A percentile compares a stretch with the other conserved stretches of the same genome.
Evolutionary conservation across 2,888 invertebrate genomes (phyloP).

Genomic region (Pachymerium ferrugineum): DNA sequence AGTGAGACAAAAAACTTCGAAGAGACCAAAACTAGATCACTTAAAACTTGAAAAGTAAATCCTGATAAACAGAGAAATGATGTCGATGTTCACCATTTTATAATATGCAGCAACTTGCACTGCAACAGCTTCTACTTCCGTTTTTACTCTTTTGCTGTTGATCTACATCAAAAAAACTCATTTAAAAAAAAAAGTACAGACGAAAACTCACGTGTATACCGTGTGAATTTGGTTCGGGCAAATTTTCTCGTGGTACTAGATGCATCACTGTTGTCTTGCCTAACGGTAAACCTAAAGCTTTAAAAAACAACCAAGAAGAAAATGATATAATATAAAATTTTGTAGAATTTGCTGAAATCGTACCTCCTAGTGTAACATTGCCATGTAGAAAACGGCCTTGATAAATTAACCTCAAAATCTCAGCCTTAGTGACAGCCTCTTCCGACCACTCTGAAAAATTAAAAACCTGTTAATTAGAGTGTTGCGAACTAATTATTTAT

Average conservation of each 20-base stretch:
- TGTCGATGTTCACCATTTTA: constrained; percentile 49
- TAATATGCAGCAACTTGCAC: constrained; percentile 87
- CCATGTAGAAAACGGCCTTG: constrained; percentile 99
- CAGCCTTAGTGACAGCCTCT: constrained; percentile 91
- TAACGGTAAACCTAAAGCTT: constrained; percentile 87
- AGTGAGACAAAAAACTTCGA: background rate
- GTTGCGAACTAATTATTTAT: constrained; percentile 39
- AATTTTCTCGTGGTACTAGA: constrained; percentile 96
- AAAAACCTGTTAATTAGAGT: constrained; percentile 40
- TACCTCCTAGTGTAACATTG: constrained; percentile 87
- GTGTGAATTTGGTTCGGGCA: constrained; percentile 98
- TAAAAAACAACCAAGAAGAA: constrained; percentile 36
- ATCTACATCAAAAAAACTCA: constrained; percentile 60
- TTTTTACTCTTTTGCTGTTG: constrained; percentile 94
- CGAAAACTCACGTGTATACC: constrained; percentile 54
- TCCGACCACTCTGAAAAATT: constrained; percentile 80
- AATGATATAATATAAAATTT: background rate
- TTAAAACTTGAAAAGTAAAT: background rate
- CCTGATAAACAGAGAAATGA: background rate
- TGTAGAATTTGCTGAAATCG: constrained; percentile 32
- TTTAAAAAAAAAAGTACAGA: constrained; percentile 36
- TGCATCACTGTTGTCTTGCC: constrained; percentile 99
- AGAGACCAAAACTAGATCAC: constrained; percentile 25
- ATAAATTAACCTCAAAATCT: constrained; percentile 97
- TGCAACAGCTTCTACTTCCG: constrained; percentile 90